A percentile compares a stretch with the other conserved stretches of the same genome.
Evolutionary conservation across 2,888 invertebrate species (phyloP).

Genomic region (Marronus borbonicus): DNA sequence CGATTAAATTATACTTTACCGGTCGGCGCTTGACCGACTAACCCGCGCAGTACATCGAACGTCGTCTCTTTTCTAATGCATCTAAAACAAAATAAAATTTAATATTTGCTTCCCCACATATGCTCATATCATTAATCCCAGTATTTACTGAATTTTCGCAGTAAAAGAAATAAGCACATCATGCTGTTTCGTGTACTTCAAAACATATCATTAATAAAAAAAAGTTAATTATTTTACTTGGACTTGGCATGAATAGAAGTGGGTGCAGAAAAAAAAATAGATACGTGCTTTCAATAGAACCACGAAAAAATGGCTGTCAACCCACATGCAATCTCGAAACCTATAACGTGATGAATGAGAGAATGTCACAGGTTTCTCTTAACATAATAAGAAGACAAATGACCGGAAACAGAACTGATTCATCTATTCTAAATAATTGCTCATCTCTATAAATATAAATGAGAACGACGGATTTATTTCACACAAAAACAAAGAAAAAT

Average conservation of each 20-base stretch:
- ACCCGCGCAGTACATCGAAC: too few species aligned
- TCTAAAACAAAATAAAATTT: not conserved
- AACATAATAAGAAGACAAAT: too few species aligned
- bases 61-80: too few species aligned
- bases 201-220: conserved; percentile 3
- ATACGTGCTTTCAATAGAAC: not conserved
- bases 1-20: too few species aligned
- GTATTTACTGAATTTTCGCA: not conserved
- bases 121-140: not conserved
- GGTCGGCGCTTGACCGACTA: too few species aligned
- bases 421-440: too few species aligned
- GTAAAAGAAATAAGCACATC: not conserved
- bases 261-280: conserved; percentile 17
- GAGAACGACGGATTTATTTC: not conserved
- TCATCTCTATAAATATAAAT: not conserved
- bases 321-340: not conserved
- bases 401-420: too few species aligned
- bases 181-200: not conserved
- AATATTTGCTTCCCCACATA: not conserved
- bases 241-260: conserved; percentile 18
- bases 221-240: conserved; percentile 24
- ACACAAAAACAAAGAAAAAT: not conserved
- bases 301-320: not conserved
- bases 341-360: not conserved
- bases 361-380: not conserved